Evolutionary conservation across 2,888 invertebrate genomes (phyloP).

Genomic region (Syrphus vitripennis): DNA sequence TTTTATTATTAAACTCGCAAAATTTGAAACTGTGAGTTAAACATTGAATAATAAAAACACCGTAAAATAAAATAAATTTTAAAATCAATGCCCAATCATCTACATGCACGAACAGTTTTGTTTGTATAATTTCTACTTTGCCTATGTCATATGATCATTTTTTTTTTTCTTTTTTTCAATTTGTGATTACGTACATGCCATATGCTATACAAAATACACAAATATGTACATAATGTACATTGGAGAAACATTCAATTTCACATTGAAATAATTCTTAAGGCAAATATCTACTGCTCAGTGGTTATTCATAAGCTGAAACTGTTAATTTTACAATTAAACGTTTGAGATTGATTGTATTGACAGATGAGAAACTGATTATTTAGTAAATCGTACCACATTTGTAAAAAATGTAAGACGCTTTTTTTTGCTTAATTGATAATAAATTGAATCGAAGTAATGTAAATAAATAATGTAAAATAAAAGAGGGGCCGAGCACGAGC

Average conservation of each 20-base stretch:
- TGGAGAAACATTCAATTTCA: background rate
- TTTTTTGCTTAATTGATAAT: background rate
- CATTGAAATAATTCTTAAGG: conserved; percentile 12
- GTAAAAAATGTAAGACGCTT: background rate
- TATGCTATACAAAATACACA: background rate
- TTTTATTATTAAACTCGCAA: background rate
- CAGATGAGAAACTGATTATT: background rate
- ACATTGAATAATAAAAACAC: background rate
- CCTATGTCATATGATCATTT: conserved; percentile 29
- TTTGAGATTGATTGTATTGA: conserved; percentile 2
- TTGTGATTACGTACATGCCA: background rate
- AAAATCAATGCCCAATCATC: background rate
- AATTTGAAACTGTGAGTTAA: background rate
- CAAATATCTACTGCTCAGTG: conserved; percentile 13
- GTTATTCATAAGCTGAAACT: background rate
- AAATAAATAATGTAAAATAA: no score
- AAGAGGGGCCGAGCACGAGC: no score
- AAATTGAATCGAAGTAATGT: no score
- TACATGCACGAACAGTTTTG: background rate
- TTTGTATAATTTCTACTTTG: background rate
- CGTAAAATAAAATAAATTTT: background rate
- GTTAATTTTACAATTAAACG: conserved; percentile 48
- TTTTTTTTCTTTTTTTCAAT: background rate
- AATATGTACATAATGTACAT: no score
- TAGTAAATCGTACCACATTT: conserved; percentile 3